Percentiles rank a stretch among this genome's conserved stretches.
These are phyloP conservation scores for Macropus fuliginosus DNA, from an alignment of 2,797 vertebrate species.

Conservation along the genomic window DNA sequence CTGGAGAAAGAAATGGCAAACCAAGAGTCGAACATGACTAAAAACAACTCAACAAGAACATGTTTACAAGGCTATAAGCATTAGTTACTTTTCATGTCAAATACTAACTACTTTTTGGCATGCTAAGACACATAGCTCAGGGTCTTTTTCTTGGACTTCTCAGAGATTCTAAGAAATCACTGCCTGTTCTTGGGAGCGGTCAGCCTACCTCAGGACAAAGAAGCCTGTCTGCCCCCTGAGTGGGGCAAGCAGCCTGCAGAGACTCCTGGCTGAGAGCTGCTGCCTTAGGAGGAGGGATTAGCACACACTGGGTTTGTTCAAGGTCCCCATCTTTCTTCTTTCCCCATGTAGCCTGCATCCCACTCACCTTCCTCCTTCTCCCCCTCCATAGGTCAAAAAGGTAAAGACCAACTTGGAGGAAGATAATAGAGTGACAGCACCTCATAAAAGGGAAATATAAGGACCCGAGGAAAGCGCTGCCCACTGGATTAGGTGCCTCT, in stretches of 20 bases:
- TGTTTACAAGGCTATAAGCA: background rate
- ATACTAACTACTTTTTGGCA: background rate
- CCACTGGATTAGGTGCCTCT: slow-evolving; percentile 77
- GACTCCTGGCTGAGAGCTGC: background rate
- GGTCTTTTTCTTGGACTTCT: background rate
- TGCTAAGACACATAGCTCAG: background rate
- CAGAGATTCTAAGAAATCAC: background rate
- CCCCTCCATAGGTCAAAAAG: slow-evolving; percentile 82
- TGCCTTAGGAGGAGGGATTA: background rate
- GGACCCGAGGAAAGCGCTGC: slow-evolving; percentile 61
- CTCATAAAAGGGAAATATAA: slow-evolving; percentile 82
- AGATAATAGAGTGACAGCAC: slow-evolving; percentile 85
- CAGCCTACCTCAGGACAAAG: background rate
- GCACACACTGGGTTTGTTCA: slow-evolving; percentile 15
- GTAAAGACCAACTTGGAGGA: slow-evolving; percentile 83
- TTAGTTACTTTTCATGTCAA: background rate
- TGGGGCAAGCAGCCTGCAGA: background rate
- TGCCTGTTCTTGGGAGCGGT: background rate
- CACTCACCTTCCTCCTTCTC: slow-evolving; percentile 47
- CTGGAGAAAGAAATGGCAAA: background rate
- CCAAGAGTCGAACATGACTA: background rate
- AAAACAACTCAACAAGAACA: background rate
- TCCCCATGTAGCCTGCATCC: background rate
- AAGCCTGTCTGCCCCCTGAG: background rate
- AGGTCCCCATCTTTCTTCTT: slow-evolving; percentile 25